These are phyloP conservation scores for Alouatta palliata DNA, from an alignment of 2,113 vertebrate species.

Conservation along the genomic window DNA sequence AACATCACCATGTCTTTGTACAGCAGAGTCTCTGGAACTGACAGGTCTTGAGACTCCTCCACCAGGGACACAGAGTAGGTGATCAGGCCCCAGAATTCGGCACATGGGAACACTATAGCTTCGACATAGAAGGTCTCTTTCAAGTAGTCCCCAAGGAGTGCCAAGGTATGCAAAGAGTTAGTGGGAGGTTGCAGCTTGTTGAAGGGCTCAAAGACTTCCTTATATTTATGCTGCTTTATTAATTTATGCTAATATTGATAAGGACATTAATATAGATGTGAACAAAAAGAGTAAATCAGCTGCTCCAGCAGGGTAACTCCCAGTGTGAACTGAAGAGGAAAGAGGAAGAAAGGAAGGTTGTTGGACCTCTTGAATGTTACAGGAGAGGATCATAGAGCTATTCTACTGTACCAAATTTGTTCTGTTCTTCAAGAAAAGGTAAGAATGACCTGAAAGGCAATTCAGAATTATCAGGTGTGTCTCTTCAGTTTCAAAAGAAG, in stretches of 20 bases:
- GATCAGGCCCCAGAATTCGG: constrained; percentile 87
- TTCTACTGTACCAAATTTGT: not conserved
- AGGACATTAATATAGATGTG: not conserved
- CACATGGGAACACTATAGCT: constrained; percentile 88
- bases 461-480: not conserved
- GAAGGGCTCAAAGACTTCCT: too few species aligned
- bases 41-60: constrained; percentile 82
- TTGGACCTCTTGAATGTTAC: not conserved
- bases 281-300: not conserved
- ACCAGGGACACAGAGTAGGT: constrained; percentile 77
- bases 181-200: too few species aligned
- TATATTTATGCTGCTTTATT: too few species aligned
- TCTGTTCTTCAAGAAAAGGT: not conserved
- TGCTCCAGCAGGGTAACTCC: not conserved
- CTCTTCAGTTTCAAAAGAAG: not conserved
- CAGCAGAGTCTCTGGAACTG: constrained; percentile 85
- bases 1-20: constrained; percentile 91
- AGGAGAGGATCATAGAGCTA: rapidly evolving
- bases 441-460: not conserved
- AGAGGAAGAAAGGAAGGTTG: not conserved
- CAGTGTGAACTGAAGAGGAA: not conserved
- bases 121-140: constrained; percentile 88
- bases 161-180: not conserved
- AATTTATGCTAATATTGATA: too few species aligned
- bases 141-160: not conserved